phyloP scores from a whole-genome alignment of 2,888 invertebrate genomes.

The Agrotis segetum region DNA sequence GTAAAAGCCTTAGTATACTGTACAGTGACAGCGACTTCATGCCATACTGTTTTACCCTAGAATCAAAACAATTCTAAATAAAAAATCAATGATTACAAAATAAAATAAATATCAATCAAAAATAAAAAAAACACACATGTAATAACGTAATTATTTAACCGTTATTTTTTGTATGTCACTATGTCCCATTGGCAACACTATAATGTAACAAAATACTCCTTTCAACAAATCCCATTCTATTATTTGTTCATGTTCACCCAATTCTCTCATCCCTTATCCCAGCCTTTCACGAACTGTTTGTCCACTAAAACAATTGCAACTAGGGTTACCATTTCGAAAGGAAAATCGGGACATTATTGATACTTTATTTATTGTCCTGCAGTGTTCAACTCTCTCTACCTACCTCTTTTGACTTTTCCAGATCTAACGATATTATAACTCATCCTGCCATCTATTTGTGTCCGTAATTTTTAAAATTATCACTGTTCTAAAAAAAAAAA shows the following conservation, averaged over 20 bases:
- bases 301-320: conserved; percentile 79
- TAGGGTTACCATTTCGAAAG: background rate
- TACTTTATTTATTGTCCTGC: background rate
- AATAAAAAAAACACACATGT: too few relatives aligned
- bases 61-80: too few relatives aligned
- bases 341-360: background rate
- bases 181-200: background rate
- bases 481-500: too few relatives aligned
- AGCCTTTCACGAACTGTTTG: conserved; percentile 79
- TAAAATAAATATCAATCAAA: too few relatives aligned
- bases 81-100: too few relatives aligned
- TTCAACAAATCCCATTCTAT: conserved; percentile 36
- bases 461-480: too few relatives aligned
- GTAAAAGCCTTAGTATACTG: too few relatives aligned
- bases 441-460: background rate
- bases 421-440: background rate
- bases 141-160: too few relatives aligned
- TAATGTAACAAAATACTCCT: background rate
- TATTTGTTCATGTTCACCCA: conserved; percentile 42
- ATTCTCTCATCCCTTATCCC: conserved; percentile 65
- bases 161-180: background rate
- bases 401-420: background rate
- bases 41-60: too few relatives aligned
- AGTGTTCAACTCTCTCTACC: background rate
- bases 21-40: too few relatives aligned